Base-by-base conservation (phyloP, 2,888 invertebrate genomes). In the Archips xylosteana region DNA sequence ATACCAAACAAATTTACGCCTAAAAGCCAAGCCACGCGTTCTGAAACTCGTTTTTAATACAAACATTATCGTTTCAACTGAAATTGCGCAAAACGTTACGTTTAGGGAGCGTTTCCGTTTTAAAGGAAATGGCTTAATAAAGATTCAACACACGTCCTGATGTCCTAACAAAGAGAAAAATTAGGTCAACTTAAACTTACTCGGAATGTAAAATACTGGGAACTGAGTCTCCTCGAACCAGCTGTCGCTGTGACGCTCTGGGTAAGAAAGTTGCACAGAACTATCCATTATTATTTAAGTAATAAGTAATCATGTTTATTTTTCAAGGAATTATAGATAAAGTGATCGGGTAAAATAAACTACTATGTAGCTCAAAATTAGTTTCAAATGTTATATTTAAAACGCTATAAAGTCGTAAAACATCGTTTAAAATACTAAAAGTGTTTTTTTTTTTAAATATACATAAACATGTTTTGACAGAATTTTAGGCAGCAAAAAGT, bases 121-220 rank as follows among this genome's bases (percentile, higher is more conserved):
- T 39, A 47, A 42, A 54, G 39, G 23, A 69, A 73, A 59, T 39
- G 54, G 36, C 49, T 63, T 60, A 36, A 64, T 63, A 42, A 32
- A 51, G 47, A 76, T 74, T 71, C 74, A 10, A 39, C 54, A 68
- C 75, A 74, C 73, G 75, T 71, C 42, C 70, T 61, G 72, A 54
- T 54, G 57, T 72, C 72, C 63, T 72, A 74, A 70, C 61, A 60
- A 60, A 64, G 61, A 66, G 54, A 76, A 76, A 76, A 78, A 78
- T 76, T 74, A 74, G 78, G 76, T 77, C 76, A 74, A 74, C 75
- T 71, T 63, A 64, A 72, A 76, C 74, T 77, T 75, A 74, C 74
- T 59, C 71, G 63, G 75, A 76, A 75, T 78, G 65, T 59, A 65
- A 74, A 77, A 70, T 49, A 62, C 69, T 65, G 57, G 72, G 59